A percentile compares a stretch with the other conserved stretches of the same genome.
Conservation (phyloP, 2,888 invertebrate genomes). For the Mythimna lalbum region DNA sequence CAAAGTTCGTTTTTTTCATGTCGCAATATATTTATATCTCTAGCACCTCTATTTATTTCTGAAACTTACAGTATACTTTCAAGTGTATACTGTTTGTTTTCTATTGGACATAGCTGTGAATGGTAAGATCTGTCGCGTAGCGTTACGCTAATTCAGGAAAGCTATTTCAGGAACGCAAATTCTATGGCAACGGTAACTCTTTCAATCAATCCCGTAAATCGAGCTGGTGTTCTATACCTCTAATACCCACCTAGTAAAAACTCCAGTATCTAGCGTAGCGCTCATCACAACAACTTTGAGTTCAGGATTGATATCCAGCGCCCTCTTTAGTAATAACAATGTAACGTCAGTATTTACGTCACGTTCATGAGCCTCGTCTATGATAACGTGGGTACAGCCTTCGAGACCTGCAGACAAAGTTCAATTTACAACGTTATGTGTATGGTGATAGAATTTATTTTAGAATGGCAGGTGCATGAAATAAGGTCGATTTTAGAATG, state of each 20-base stretch:
- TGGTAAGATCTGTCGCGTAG: too few relatives aligned
- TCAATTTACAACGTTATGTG: not conserved
- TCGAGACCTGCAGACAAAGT: conserved; percentile 78
- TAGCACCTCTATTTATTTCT: too few relatives aligned
- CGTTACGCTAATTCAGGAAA: too few relatives aligned
- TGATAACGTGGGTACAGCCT: conserved; percentile 92
- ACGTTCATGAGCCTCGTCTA: conserved; percentile 94
- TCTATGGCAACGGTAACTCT: too few relatives aligned
- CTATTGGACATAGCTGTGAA: too few relatives aligned
- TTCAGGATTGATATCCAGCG: conserved; percentile 87
- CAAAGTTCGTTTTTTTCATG: too few relatives aligned
- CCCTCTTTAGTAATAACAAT: conserved; percentile 90
- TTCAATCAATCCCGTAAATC: too few relatives aligned
- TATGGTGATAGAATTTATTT: not conserved
- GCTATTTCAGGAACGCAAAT: too few relatives aligned
- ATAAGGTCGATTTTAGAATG: not conserved
- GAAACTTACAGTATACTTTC: too few relatives aligned
- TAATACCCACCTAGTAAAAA: conserved; percentile 84
- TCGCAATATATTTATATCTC: too few relatives aligned
- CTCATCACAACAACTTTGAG: conserved; percentile 93
- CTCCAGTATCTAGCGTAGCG: conserved; percentile 92
- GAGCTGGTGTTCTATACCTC: not conserved
- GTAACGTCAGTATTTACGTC: conserved; percentile 93
- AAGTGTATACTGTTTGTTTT: too few relatives aligned
- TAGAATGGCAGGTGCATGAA: not conserved